These are phyloP conservation scores for Drosophila leonis DNA, from an alignment of 2,888 invertebrate species.

Conservation along the genomic window DNA sequence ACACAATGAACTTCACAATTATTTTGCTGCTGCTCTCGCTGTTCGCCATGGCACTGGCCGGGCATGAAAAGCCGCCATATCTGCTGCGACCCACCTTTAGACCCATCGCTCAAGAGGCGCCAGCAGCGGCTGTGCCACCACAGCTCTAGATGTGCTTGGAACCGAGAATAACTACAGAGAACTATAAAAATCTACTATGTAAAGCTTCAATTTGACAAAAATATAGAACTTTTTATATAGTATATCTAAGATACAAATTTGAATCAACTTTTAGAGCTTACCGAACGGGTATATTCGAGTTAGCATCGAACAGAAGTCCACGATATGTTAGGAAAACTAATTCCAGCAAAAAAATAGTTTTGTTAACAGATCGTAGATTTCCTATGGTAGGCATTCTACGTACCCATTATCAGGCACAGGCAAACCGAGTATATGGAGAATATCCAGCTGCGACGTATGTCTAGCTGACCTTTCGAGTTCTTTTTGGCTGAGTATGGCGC, in stretches of 20 bases:
- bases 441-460: slow-evolving; percentile 79
- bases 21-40: slow-evolving; percentile 27
- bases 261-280: slow-evolving; percentile 51
- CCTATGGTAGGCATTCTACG: slow-evolving; percentile 11
- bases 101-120: slow-evolving; percentile 34
- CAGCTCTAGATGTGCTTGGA: not conserved
- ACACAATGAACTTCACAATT: slow-evolving; percentile 35
- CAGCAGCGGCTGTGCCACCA: not conserved
- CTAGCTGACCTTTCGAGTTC: slow-evolving; percentile 75
- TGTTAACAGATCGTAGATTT: not conserved
- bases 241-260: not conserved
- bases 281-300: slow-evolving; percentile 83
- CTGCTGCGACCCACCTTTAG: slow-evolving; percentile 29
- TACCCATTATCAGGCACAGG: slow-evolving; percentile 81
- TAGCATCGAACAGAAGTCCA: slow-evolving; percentile 84
- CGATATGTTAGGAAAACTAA: slow-evolving; percentile 83
- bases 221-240: not conserved
- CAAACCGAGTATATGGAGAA: slow-evolving; percentile 81
- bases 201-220: not conserved
- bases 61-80: slow-evolving; percentile 22
- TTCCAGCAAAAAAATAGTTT: not conserved
- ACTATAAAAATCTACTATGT: not conserved
- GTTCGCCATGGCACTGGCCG: slow-evolving; percentile 27
- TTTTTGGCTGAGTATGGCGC: slow-evolving; percentile 82
- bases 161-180: not conserved